Conservation (phyloP, 1,140 invertebrate genomes). For the Oncopodura yosiiana region DNA sequence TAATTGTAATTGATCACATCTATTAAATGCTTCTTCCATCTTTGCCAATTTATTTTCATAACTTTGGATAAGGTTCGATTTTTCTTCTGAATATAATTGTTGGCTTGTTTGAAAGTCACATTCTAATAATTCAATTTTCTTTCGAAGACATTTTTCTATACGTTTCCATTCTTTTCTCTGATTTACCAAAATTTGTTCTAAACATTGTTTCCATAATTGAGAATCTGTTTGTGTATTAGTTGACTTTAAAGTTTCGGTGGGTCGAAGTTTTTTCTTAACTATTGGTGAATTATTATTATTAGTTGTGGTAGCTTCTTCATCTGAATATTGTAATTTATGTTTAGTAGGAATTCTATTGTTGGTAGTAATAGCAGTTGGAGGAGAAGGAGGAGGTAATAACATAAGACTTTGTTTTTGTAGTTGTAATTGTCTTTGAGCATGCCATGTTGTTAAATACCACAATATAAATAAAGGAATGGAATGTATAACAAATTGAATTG, state of each 20-base stretch:
- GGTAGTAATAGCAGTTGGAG: too few relatives aligned
- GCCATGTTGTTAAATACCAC: slow-evolving; percentile 53
- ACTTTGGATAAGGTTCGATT: slow-evolving; percentile 20
- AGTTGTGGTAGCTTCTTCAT: not conserved
- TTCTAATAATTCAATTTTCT: slow-evolving; percentile 35
- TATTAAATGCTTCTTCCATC: slow-evolving; percentile 48
- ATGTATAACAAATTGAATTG: slow-evolving; percentile 52
- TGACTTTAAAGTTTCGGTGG: not conserved
- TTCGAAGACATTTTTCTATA: slow-evolving; percentile 27
- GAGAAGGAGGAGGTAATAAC: too few relatives aligned
- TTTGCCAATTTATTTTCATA: slow-evolving; percentile 59
- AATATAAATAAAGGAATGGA: slow-evolving; percentile 54
- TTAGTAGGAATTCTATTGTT: not conserved
- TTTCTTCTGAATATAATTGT: slow-evolving; percentile 22
- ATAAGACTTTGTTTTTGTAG: too few relatives aligned
- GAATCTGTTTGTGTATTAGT: slow-evolving; percentile 14
- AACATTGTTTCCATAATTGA: slow-evolving; percentile 9
- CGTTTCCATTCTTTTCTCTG: slow-evolving; percentile 27
- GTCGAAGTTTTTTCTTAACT: not conserved
- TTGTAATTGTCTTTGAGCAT: too few relatives aligned
- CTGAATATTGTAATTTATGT: slow-evolving; percentile 10
- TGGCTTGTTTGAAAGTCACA: slow-evolving; percentile 32
- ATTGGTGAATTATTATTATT: not conserved
- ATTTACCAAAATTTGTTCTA: slow-evolving; percentile 15
- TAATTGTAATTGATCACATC: slow-evolving; percentile 20